Percentiles rank a stretch among this genome's conserved stretches.
Evolutionary conservation across 2,113 vertebrate species (phyloP).

Genomic region (Takifugu flavidus): DNA sequence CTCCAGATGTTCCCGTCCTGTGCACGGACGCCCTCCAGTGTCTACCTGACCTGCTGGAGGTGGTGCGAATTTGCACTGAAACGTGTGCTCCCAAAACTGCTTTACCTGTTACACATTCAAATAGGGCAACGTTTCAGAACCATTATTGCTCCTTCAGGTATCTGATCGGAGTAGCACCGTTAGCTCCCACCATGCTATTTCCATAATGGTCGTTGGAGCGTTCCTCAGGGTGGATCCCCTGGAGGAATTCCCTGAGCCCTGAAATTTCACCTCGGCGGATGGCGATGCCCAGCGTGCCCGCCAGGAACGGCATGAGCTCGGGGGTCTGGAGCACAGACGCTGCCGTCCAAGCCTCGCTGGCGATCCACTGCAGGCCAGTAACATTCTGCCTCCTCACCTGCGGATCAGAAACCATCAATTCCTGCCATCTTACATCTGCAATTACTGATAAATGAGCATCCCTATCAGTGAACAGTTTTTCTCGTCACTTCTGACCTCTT

Average conservation of each 20-base stretch:
- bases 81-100: conserved; percentile 55
- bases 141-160: not conserved
- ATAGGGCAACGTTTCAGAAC: not conserved
- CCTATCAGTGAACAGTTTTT: too few relatives aligned
- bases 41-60: not conserved
- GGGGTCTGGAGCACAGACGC: conserved; percentile 34
- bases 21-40: conserved; percentile 29
- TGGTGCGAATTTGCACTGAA: conserved; percentile 57
- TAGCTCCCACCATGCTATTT: not conserved
- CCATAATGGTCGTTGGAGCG: not conserved
- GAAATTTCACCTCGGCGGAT: conserved; percentile 61
- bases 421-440: not conserved
- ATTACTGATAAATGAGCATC: not conserved
- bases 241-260: conserved; percentile 33
- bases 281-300: conserved; percentile 48
- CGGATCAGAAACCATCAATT: not conserved
- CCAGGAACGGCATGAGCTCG: conserved; percentile 38
- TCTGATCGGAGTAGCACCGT: not conserved
- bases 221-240: conserved; percentile 15
- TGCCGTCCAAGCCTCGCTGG: conserved; percentile 49
- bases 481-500: not conserved
- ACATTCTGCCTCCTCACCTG: conserved; percentile 59
- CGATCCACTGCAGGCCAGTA: conserved; percentile 66
- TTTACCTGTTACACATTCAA: not conserved
- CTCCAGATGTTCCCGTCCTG: conserved; percentile 53